These are phyloP conservation scores for Penelope pileata DNA, from an alignment of 2,113 vertebrate species.

Conservation along the genomic window DNA sequence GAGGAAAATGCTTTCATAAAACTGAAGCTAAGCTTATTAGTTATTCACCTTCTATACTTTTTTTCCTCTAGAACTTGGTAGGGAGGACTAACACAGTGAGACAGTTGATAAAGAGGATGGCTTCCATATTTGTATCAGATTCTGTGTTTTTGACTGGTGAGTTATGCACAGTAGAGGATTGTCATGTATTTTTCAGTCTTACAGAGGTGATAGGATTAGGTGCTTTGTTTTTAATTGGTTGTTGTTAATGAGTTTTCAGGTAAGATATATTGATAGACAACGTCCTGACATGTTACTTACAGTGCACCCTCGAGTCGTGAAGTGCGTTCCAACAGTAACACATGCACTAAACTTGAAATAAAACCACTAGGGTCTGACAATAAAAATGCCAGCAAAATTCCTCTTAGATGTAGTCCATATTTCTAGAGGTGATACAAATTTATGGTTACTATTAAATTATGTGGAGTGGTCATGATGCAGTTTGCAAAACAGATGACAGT, in stretches of 20 bases:
- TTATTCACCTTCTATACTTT: background rate
- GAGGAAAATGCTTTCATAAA: background rate
- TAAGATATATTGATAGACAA: background rate
- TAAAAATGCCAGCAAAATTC: background rate
- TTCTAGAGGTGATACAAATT: background rate
- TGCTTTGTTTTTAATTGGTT: background rate
- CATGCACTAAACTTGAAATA: background rate
- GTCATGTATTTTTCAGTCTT: background rate
- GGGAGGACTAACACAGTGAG: background rate
- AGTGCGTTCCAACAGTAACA: background rate
- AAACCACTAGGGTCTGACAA: background rate
- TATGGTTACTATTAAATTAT: background rate
- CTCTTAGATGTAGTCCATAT: background rate
- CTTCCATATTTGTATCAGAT: background rate
- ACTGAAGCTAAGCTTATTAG: background rate
- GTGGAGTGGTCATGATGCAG: background rate
- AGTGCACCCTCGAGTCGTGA: background rate
- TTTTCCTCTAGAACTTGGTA: background rate
- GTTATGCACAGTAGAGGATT: background rate
- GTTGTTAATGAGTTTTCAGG: background rate
- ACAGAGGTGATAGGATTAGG: background rate
- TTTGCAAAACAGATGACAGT: background rate
- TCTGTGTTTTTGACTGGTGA: background rate
- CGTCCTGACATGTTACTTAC: background rate
- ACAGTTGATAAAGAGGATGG: background rate